Evolutionary conservation across 1,140 invertebrate genomes (phyloP).

Genomic region (Drosophila equinoxialis): DNA sequence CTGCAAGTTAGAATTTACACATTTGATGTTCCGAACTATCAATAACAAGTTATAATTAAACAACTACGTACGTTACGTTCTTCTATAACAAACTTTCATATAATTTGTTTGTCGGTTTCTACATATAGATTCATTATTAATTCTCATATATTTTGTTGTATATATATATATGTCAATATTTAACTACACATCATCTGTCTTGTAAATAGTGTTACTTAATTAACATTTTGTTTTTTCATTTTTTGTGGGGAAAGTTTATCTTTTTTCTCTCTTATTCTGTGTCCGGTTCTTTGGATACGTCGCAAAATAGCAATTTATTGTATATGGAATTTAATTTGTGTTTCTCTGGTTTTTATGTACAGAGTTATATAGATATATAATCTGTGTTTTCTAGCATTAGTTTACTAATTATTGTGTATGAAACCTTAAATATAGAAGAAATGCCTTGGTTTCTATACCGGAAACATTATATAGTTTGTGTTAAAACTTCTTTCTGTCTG

Average conservation of each 20-base stretch:
- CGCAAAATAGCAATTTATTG: conserved; percentile 36
- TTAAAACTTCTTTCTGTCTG: conserved; percentile 28
- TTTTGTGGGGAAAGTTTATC: conserved; percentile 41
- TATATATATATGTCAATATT: conserved; percentile 58
- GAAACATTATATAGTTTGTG: conserved; percentile 67
- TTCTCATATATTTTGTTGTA: conserved; percentile 39
- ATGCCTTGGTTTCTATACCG: conserved; percentile 75
- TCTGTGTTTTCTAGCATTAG: conserved; percentile 73
- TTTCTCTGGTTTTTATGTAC: conserved; percentile 54
- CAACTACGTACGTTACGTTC: conserved; percentile 47
- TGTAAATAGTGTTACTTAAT: conserved; percentile 77
- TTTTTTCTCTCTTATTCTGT: conserved; percentile 25
- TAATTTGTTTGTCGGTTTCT: conserved; percentile 59
- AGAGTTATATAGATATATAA: conserved; percentile 48
- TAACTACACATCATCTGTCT: conserved; percentile 68
- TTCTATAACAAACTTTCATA: conserved; percentile 68
- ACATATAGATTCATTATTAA: conserved; percentile 58
- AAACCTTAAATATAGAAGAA: conserved; percentile 79
- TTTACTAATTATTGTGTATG: conserved; percentile 79
- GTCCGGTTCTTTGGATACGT: conserved; percentile 20
- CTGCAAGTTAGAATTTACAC: conserved; percentile 28
- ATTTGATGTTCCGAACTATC: conserved; percentile 59
- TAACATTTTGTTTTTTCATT: conserved; percentile 27
- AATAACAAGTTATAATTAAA: conserved; percentile 72
- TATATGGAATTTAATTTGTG: conserved; percentile 44